Conservation (phyloP, 2,888 invertebrate species). For the Hirtodrosophila trivittata region DNA sequence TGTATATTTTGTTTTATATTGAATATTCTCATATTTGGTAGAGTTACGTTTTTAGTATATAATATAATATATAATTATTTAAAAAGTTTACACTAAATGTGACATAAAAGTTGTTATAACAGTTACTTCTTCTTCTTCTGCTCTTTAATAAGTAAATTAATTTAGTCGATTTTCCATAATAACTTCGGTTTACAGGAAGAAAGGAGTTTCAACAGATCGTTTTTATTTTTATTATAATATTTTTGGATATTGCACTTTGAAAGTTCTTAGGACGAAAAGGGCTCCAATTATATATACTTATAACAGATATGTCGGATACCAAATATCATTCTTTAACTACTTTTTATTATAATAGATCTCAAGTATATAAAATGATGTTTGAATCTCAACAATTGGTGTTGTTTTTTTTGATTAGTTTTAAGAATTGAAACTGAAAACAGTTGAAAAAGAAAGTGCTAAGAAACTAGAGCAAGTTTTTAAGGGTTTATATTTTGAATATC, state of each 20-base stretch:
- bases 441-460: slow-evolving; percentile 52
- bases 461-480: slow-evolving; percentile 68
- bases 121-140: slow-evolving; percentile 34
- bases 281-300: slow-evolving; percentile 49
- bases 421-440: slow-evolving; percentile 38
- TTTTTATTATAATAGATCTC: slow-evolving; percentile 27
- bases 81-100: slow-evolving; percentile 47
- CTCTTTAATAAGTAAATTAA: no score
- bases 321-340: slow-evolving; percentile 52
- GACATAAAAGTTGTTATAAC: slow-evolving; percentile 57
- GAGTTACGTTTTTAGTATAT: not conserved
- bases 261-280: slow-evolving; percentile 35
- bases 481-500: slow-evolving; percentile 44
- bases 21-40: slow-evolving; percentile 9
- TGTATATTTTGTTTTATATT: slow-evolving; percentile 53
- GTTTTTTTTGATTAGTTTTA: slow-evolving; percentile 29
- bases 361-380: slow-evolving; percentile 45
- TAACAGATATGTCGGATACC: slow-evolving; percentile 75
- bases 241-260: slow-evolving; percentile 29
- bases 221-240: slow-evolving; percentile 3
- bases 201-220: not conserved
- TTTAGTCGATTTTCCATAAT: no score
- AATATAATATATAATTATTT: slow-evolving; percentile 18
- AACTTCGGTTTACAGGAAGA: no score
- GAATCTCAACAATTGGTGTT: slow-evolving; percentile 71